phyloP scores from a whole-genome alignment of 1,140 invertebrate genomes.

The Eciton burchellii region DNA sequence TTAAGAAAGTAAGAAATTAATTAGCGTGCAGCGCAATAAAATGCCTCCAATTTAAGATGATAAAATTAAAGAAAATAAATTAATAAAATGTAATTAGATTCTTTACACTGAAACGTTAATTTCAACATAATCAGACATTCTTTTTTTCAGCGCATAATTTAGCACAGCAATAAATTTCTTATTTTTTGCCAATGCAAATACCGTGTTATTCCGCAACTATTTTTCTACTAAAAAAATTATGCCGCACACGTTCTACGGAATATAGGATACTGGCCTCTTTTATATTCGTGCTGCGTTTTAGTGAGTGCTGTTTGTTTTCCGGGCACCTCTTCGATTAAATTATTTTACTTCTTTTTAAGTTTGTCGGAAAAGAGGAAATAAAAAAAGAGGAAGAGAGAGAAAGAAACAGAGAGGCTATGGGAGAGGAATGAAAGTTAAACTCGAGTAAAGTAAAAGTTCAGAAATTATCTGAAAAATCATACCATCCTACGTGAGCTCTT shows the following conservation, averaged over 20 bases:
- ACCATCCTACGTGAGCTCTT: not conserved
- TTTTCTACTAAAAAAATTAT: not conserved
- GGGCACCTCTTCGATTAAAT: not conserved
- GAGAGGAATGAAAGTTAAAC: not conserved
- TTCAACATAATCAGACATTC: too few species aligned
- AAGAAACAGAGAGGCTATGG: too few species aligned
- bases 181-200: not conserved
- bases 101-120: not conserved
- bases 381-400: too few species aligned
- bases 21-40: not conserved
- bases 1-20: not conserved
- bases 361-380: not conserved
- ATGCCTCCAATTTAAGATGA: not conserved
- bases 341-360: slow-evolving; percentile 19
- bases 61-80: not conserved
- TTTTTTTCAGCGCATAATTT: not conserved
- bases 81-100: not conserved
- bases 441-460: not conserved
- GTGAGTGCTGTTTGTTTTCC: slow-evolving; percentile 11
- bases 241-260: not conserved
- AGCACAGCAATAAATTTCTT: not conserved
- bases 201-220: not conserved
- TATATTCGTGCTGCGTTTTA: slow-evolving; percentile 35
- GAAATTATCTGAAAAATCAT: not conserved
- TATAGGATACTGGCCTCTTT: not conserved